phyloP scores from a whole-genome alignment of 2,888 invertebrate genomes.

The Criorhina ranunculi region DNA sequence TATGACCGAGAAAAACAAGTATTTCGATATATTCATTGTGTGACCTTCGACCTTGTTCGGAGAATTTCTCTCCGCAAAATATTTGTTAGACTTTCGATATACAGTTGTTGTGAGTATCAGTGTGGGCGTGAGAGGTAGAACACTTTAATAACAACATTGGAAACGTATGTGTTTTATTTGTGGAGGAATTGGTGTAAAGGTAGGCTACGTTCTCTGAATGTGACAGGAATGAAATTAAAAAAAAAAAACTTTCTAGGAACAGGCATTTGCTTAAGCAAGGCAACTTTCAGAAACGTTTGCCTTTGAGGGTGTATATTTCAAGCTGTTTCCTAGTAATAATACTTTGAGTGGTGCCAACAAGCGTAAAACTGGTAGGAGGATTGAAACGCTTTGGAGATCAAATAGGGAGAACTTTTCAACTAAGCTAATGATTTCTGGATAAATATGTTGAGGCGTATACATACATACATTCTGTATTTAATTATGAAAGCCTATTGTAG shows the following conservation, averaged over 20 bases:
- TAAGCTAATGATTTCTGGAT: neutral
- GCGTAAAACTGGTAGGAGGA: neutral
- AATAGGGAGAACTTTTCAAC: neutral
- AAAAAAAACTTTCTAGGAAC: neutral
- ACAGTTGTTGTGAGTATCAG: neutral
- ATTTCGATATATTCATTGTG: constrained; percentile 4
- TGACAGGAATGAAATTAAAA: constrained; percentile 16
- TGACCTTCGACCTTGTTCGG: constrained; percentile 10
- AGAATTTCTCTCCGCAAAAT: neutral
- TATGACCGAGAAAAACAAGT: constrained; percentile 8
- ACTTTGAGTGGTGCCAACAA: neutral
- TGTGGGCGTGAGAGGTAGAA: no score
- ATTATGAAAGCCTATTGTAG: no score
- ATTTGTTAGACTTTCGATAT: neutral
- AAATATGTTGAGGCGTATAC: no score
- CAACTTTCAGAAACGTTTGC: neutral
- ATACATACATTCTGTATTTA: no score
- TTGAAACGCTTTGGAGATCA: neutral
- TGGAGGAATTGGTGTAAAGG: neutral
- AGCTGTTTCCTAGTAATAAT: constrained; percentile 1
- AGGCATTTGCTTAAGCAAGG: neutral
- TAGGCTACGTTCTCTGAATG: neutral
- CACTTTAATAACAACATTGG: neutral
- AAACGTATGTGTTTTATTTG: neutral
- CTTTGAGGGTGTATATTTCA: neutral